These are phyloP conservation scores for Aspiorhynchus laticeps DNA, from an alignment of 2,113 vertebrate species.

Conservation along the genomic window DNA sequence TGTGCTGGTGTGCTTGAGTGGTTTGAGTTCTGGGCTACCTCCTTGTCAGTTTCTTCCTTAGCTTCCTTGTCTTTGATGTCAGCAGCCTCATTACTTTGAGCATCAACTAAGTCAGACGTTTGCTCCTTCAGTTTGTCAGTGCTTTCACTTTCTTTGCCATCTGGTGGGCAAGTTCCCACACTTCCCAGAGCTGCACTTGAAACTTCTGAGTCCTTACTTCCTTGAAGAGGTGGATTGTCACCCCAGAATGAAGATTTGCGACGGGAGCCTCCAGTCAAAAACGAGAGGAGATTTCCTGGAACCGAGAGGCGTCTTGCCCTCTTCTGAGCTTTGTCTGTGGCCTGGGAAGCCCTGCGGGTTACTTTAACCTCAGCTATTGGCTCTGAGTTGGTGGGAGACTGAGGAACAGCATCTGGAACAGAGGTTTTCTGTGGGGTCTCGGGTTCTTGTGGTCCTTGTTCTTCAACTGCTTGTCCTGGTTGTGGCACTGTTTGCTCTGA, in stretches of 20 bases:
- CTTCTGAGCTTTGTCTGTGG: constrained; percentile 55
- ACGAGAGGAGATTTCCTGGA: constrained; percentile 55
- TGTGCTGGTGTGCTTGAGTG: not conserved
- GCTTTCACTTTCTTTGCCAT: not conserved
- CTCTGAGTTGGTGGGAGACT: not conserved
- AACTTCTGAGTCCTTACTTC: not conserved
- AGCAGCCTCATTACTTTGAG: not conserved
- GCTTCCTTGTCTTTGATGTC: constrained; percentile 5
- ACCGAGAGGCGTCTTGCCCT: constrained; percentile 57
- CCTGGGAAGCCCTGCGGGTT: constrained; percentile 48
- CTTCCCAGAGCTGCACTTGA: not conserved
- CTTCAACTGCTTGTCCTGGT: constrained; percentile 1
- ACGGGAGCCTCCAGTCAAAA: constrained; percentile 42
- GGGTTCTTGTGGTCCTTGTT: not conserved
- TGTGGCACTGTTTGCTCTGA: not conserved
- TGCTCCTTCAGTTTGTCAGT: constrained; percentile 7
- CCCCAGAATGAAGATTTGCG: constrained; percentile 61
- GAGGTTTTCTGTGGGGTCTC: not conserved
- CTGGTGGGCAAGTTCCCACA: not conserved
- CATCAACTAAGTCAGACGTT: constrained; percentile 18
- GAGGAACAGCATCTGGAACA: not conserved
- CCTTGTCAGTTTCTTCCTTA: not conserved
- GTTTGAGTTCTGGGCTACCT: not conserved
- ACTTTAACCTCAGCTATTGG: constrained; percentile 16
- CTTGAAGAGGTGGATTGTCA: constrained; percentile 1